These are phyloP conservation scores for Balearica regulorum DNA, from an alignment of 2,797 vertebrate genomes.

Conservation along the genomic window DNA sequence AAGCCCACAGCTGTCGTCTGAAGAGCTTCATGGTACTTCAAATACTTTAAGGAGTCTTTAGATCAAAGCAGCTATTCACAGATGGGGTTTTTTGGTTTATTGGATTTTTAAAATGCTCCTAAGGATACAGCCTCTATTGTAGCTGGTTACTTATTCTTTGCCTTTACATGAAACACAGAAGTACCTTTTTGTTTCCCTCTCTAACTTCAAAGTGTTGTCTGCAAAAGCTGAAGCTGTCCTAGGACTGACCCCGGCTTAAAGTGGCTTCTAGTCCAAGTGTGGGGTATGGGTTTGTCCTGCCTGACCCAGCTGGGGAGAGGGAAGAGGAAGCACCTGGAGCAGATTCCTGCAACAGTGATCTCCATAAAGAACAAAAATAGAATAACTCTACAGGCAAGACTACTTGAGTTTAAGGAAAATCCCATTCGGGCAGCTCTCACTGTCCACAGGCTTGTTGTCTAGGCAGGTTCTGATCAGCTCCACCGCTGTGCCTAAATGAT, in stretches of 20 bases:
- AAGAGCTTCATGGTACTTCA: not conserved
- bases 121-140: not conserved
- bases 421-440: not conserved
- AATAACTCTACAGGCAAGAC: not conserved
- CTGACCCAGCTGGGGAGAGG: not conserved
- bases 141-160: not conserved
- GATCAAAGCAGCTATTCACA: not conserved
- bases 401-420: not conserved
- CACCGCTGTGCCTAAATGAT: not conserved
- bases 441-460: not conserved
- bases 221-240: not conserved
- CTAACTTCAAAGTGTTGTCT: not conserved
- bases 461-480: not conserved
- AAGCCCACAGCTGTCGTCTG: not conserved
- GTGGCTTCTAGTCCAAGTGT: rapidly evolving
- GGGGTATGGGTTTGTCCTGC: not conserved
- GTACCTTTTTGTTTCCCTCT: not conserved
- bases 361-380: not conserved
- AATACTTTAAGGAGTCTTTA: not conserved
- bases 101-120: not conserved
- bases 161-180: not conserved
- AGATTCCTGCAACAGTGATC: rapidly evolving
- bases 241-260: not conserved
- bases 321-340: not conserved
- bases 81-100: not conserved